These are phyloP conservation scores for Campopleginae sp. DNA, from an alignment of 2,888 invertebrate species.

Conservation along the genomic window DNA sequence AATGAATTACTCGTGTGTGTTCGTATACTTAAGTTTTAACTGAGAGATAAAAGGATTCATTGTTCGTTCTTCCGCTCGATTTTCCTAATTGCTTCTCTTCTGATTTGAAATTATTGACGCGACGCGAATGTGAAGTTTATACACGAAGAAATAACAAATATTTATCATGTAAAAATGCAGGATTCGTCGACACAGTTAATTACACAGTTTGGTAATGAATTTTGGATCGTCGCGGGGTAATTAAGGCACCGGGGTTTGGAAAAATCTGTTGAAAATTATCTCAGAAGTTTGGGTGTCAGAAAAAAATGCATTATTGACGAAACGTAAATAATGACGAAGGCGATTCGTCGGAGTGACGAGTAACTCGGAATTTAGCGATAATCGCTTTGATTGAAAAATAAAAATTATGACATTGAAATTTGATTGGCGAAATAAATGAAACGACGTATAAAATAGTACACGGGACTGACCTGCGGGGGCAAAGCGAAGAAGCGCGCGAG, in stretches of 20 bases:
- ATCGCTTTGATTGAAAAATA: neutral
- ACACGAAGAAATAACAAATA: neutral
- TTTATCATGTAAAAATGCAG: neutral
- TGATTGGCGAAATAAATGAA: constrained; percentile 2
- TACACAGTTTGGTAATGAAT: neutral
- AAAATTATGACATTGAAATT: neutral
- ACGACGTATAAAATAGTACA: constrained; percentile 50
- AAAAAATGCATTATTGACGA: neutral
- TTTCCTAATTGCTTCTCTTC: neutral
- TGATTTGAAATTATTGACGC: neutral
- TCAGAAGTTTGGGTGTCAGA: neutral
- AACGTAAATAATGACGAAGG: neutral
- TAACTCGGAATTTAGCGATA: neutral
- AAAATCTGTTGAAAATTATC: neutral
- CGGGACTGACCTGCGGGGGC: constrained; percentile 80
- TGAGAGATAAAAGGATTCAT: neutral
- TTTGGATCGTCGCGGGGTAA: neutral
- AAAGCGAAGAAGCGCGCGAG: constrained; percentile 66
- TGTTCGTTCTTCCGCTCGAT: neutral
- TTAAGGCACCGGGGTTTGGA: neutral
- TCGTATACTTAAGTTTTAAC: neutral
- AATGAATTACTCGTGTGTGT: constrained; percentile 9
- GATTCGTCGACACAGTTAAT: neutral
- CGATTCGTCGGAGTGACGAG: no score
- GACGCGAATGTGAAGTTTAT: neutral